These are phyloP conservation scores for Caenorhabditis virilis DNA, from an alignment of 2,888 invertebrate genomes.

Conservation along the genomic window DNA sequence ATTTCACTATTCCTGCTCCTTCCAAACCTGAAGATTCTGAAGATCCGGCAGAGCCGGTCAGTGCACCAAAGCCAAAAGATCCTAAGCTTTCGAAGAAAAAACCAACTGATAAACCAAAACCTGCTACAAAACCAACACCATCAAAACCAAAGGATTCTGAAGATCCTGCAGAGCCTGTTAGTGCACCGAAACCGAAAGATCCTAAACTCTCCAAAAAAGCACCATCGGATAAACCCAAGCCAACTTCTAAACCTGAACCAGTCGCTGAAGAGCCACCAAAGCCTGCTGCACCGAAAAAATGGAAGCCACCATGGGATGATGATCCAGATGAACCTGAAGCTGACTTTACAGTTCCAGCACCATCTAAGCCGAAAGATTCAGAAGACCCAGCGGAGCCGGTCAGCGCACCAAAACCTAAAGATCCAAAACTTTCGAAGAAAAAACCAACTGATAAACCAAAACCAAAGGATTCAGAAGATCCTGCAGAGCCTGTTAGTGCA, in stretches of 20 bases:
- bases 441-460: conserved; percentile 16
- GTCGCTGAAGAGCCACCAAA: conserved; percentile 26
- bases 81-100: too few species aligned
- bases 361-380: conserved; percentile 21
- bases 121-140: too few species aligned
- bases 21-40: conserved; percentile 17
- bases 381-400: conserved; percentile 36
- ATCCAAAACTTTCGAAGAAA: conserved; percentile 32
- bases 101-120: too few species aligned
- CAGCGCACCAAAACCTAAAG: conserved; percentile 29
- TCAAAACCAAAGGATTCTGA: too few species aligned
- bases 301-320: conserved; percentile 37
- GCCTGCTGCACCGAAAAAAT: conserved; percentile 29
- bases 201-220: conserved; percentile 25
- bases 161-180: conserved; percentile 18
- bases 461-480: conserved; percentile 42
- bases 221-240: conserved; percentile 23
- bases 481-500: conserved; percentile 36
- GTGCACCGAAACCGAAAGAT: conserved; percentile 22
- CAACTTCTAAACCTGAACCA: conserved; percentile 4
- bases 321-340: conserved; percentile 18
- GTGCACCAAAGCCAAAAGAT: too few species aligned
- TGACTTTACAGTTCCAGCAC: conserved; percentile 16
- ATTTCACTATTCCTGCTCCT: conserved; percentile 12
- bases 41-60: too few species aligned